Evolutionary conservation across 2,797 vertebrate genomes (phyloP).

Genomic region (Antrozous pallidus): DNA sequence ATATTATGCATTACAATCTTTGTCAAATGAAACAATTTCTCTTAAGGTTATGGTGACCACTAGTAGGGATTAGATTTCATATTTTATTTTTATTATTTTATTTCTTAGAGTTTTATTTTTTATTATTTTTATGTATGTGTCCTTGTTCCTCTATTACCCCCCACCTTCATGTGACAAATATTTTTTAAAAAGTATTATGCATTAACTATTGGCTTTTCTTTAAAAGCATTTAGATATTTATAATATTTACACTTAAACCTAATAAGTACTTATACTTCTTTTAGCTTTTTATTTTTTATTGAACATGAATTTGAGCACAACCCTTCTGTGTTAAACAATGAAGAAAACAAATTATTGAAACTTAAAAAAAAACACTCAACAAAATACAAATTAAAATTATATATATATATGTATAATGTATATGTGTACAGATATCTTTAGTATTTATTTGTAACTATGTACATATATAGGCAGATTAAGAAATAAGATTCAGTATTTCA

Average conservation of each 20-base stretch:
- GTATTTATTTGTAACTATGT: not conserved
- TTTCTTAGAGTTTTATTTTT: no score
- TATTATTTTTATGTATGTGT: no score
- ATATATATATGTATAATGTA: not conserved
- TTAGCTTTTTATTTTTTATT: not conserved
- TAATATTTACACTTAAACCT: not conserved
- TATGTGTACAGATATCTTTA: not conserved
- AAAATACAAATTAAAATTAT: not conserved
- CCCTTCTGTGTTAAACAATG: not conserved
- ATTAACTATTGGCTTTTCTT: not conserved
- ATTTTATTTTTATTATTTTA: no score
- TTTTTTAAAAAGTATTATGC: not conserved
- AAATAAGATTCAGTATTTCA: not conserved
- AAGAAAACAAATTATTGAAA: not conserved
- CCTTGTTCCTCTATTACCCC: no score
- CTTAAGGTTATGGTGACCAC: no score
- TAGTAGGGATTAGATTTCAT: no score
- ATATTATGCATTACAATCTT: not conserved
- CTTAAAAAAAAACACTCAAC: not conserved
- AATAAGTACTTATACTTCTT: not conserved
- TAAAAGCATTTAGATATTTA: not conserved
- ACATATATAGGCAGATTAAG: not conserved
- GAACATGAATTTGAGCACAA: slow-evolving; percentile 2
- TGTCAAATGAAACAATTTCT: no score
- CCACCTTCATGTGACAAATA: no score